phyloP scores from a whole-genome alignment of 1,140 invertebrate genomes.

The Psilanteris sp. region DNA sequence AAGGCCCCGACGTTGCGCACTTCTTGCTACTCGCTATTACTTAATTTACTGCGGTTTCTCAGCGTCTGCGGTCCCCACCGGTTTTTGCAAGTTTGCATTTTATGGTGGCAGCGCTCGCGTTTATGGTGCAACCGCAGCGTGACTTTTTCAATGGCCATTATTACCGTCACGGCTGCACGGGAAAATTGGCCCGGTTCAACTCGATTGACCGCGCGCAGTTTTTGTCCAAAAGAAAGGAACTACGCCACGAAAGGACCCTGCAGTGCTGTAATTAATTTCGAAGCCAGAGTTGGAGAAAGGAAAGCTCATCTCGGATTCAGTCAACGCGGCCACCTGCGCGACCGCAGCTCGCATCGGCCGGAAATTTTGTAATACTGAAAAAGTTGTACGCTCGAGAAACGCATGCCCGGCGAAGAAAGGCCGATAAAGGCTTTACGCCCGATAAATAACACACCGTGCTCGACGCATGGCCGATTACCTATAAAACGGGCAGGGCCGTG shows the following conservation, averaged over 20 bases:
- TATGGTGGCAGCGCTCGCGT: conserved; percentile 47
- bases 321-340: conserved; percentile 32
- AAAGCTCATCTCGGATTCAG: conserved; percentile 31
- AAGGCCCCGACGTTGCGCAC: conserved; percentile 18
- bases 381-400: conserved; percentile 52
- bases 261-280: conserved; percentile 35
- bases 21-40: conserved; percentile 51
- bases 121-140: conserved; percentile 56
- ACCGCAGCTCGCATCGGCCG: conserved; percentile 13
- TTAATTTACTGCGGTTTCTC: conserved; percentile 68
- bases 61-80: conserved; percentile 44
- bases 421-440: conserved; percentile 49
- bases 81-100: conserved; percentile 65
- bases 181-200: conserved; percentile 54
- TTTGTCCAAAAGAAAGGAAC: conserved; percentile 16
- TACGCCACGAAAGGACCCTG: conserved; percentile 3
- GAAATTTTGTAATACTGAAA: conserved; percentile 47
- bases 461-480: conserved; percentile 44
- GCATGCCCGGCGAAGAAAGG: conserved; percentile 26
- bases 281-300: conserved; percentile 29
- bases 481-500: conserved; percentile 53
- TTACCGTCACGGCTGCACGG: conserved; percentile 52
- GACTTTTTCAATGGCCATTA: conserved; percentile 59
- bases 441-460: conserved; percentile 51
- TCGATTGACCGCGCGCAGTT: conserved; percentile 46